phyloP scores from a whole-genome alignment of 2,113 vertebrate species.

The Ivindomyrus marchei region DNA sequence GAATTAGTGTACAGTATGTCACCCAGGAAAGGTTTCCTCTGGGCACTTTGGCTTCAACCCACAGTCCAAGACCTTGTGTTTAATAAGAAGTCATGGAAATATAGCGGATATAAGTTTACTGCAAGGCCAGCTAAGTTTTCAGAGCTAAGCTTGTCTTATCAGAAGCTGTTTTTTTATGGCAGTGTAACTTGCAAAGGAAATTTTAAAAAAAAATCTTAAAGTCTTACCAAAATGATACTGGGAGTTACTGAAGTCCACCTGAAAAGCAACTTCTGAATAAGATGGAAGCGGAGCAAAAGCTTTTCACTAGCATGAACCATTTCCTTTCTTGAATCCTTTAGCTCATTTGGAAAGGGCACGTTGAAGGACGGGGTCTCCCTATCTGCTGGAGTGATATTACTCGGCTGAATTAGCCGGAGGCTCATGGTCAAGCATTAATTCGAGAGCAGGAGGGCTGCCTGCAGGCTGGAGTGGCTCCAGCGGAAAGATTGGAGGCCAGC shows the following conservation, averaged over 20 bases:
- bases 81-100: background rate
- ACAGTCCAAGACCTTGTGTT: background rate
- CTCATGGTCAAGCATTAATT: slow-evolving; percentile 5
- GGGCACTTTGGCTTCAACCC: background rate
- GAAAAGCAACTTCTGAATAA: background rate
- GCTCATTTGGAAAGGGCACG: background rate
- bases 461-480: background rate
- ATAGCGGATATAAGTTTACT: background rate
- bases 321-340: background rate
- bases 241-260: background rate
- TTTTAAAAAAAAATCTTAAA: background rate
- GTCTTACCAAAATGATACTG: background rate
- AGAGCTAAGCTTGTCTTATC: background rate
- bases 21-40: background rate
- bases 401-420: background rate
- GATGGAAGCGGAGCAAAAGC: background rate
- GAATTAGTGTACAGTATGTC: background rate
- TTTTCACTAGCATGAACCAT: background rate
- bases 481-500: background rate
- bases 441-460: background rate
- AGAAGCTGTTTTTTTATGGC: background rate
- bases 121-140: background rate
- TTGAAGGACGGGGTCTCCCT: slow-evolving; percentile 11
- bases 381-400: background rate
- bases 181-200: background rate